Evolutionary conservation across 1,140 invertebrate genomes (phyloP), one percentile per base, ranked within the genome.

Genomic region (silkworm (Bombyx mori)): DNA sequence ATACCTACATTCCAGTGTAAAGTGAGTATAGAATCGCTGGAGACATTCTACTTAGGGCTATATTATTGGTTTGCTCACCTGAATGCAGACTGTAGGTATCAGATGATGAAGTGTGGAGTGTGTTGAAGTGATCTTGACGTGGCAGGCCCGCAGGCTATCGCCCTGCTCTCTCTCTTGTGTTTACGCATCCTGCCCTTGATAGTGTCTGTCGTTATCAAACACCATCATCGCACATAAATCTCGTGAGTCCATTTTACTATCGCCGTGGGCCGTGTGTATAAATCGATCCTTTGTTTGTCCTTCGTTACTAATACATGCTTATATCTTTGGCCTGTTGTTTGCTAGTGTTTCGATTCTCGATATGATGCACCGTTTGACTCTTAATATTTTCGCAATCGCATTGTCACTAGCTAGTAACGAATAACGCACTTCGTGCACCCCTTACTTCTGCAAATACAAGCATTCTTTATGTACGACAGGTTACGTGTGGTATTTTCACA

Each of bases 221-320:
- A 83, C 71, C 75, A 78, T 74, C 70, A 79, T 75, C 64, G 63
- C 79, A 69, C 63, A 79, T 68, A 71, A 58, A 78, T 82, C 84
- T 87, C 83, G 80, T 73, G 73, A 73, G 78, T 87, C 83, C 83
- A 87, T 87, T 85, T 74, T 85, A 80, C 77, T 81, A 75, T 75
- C 67, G 83, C 83, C 82, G 76, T 75, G 75, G 73, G 80, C 82
- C 82, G 83, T 86, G 76, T 84, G 75, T 66, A 63, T 69, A 66
- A 77, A 83, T 85, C 82, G 80, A 86, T 87, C 82, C 75, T 85
- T 75, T 64, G 50, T 65, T 62, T 59, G 65, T 73, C 65, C 68
- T 74, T 67, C 64, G 68, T 81, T 77, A 78, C 67, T 73, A 82
- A 84, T 82, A 79, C 83, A 86, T 86, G 64, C 71, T 86, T 81